These are phyloP conservation scores for Liasis olivaceus DNA, from an alignment of 2,797 vertebrate species.

Conservation along the genomic window DNA sequence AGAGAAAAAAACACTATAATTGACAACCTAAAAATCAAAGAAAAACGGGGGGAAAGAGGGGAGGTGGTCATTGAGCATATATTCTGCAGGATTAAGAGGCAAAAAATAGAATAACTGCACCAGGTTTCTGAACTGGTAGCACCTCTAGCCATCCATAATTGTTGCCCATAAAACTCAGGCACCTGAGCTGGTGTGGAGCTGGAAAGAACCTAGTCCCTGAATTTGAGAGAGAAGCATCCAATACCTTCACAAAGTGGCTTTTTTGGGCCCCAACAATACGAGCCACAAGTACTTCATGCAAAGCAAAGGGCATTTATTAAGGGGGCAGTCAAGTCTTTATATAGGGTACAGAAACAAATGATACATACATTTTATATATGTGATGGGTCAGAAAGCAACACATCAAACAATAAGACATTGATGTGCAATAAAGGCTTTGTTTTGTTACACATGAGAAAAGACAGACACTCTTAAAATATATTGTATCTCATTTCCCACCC, in stretches of 20 bases:
- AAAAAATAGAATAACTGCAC: background rate
- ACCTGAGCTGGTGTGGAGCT: background rate
- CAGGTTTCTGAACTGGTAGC: background rate
- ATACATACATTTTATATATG: too few species aligned
- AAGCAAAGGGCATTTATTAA: background rate
- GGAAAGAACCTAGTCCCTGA: background rate
- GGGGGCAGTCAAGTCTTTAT: background rate
- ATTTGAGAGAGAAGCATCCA: background rate
- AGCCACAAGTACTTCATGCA: background rate
- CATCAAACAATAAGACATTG: too few species aligned
- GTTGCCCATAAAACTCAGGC: background rate
- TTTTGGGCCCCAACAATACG: too few species aligned
- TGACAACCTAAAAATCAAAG: background rate
- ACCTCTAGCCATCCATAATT: background rate
- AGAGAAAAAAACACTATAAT: background rate
- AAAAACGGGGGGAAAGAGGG: background rate
- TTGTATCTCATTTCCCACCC: too few species aligned
- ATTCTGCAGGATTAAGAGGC: background rate
- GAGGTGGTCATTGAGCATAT: background rate
- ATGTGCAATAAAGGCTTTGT: too few species aligned
- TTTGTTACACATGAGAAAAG: too few species aligned
- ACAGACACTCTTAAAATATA: too few species aligned
- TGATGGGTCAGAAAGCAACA: too few species aligned
- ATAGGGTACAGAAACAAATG: too few species aligned
- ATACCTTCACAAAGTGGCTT: background rate